Conservation (phyloP, 2,888 invertebrate genomes). For the Tridacna crocea region DNA sequence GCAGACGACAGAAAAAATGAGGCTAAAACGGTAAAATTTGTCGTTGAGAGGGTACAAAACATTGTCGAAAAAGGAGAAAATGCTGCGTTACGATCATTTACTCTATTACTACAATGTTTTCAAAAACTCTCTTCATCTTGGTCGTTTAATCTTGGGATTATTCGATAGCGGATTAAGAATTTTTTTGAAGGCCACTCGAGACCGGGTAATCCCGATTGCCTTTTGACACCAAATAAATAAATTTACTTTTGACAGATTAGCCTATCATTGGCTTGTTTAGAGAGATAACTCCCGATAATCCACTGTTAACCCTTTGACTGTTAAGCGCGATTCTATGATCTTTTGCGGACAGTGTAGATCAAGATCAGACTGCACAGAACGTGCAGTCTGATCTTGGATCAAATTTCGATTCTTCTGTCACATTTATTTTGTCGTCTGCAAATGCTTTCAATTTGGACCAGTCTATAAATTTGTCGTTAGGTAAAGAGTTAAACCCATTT, state of each 20-base stretch:
- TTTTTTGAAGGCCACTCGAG: slow-evolving; percentile 1
- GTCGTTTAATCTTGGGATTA: background rate
- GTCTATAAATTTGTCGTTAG: no score
- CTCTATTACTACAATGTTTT: slow-evolving; percentile 7
- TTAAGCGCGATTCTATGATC: no score
- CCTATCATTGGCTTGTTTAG: slow-evolving; percentile 50
- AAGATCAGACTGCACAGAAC: no score
- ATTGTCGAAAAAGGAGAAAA: background rate
- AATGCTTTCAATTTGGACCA: no score
- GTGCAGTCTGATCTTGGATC: no score
- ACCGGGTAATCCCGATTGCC: slow-evolving; percentile 1
- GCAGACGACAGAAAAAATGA: no score
- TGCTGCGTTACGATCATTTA: background rate
- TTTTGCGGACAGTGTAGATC: no score
- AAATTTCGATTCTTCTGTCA: no score
- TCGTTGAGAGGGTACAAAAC: background rate
- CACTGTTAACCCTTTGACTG: slow-evolving; percentile 13
- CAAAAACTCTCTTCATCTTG: background rate
- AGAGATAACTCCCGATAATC: slow-evolving; percentile 56
- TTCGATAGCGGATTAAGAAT: background rate
- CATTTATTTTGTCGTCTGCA: no score
- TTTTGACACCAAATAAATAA: slow-evolving; percentile 27
- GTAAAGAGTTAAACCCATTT: no score
- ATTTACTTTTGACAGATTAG: slow-evolving; percentile 59
- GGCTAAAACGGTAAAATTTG: background rate